A percentile compares a stretch with the other conserved stretches of the same genome.
Evolutionary conservation across 2,113 vertebrate genomes (phyloP).

Genomic region (Boulengerochromis microlepis): DNA sequence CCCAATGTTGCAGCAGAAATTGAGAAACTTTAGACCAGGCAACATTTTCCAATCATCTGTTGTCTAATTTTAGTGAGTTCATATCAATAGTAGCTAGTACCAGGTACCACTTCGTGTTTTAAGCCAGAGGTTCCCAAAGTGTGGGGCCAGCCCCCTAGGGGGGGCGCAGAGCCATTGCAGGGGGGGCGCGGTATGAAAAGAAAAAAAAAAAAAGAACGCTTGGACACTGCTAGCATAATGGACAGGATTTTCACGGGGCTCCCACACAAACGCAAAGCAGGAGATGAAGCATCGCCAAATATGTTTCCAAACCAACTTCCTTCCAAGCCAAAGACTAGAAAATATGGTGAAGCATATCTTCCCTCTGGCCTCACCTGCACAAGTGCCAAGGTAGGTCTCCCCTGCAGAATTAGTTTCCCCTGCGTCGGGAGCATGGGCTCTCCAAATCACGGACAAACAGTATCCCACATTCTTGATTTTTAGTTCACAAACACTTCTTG

Average conservation of each 20-base stretch:
- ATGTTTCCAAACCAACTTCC: not conserved
- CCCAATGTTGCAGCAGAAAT: not conserved
- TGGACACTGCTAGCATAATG: not conserved
- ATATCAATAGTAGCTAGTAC: not conserved
- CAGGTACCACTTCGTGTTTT: not conserved
- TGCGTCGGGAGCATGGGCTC: not conserved
- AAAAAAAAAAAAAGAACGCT: not conserved
- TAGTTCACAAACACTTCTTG: no score
- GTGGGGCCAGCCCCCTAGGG: not conserved
- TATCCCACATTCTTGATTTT: no score
- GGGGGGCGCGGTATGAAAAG: accelerated
- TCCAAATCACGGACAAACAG: no score
- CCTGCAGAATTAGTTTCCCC: not conserved
- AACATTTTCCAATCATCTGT: not conserved
- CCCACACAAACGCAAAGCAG: not conserved
- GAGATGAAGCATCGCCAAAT: not conserved
- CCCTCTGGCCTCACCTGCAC: accelerated
- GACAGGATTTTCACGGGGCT: not conserved
- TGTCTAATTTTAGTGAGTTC: not conserved
- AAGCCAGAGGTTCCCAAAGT: not conserved
- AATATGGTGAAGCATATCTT: not conserved
- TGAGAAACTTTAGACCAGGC: not conserved
- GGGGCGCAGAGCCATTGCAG: not conserved
- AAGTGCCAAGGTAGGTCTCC: not conserved
- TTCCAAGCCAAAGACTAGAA: not conserved